phyloP scores from a whole-genome alignment of 2,113 vertebrate species.

The Xiphorhynchus elegans region DNA sequence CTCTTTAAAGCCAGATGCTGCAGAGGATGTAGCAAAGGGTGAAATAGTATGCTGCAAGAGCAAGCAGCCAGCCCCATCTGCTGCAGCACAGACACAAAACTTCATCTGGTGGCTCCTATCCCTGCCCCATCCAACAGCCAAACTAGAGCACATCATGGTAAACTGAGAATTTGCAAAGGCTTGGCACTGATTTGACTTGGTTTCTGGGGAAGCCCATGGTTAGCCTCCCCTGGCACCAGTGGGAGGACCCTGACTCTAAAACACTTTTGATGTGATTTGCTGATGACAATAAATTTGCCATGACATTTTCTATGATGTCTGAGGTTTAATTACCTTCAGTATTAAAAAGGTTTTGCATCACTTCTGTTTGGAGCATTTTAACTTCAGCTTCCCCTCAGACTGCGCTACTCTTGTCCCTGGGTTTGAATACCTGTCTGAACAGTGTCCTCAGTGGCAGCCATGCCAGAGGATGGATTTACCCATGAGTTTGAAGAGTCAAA shows the following conservation, averaged over 20 bases:
- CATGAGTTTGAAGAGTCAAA: background rate
- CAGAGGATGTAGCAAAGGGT: background rate
- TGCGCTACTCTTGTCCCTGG: accelerated
- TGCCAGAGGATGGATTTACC: background rate
- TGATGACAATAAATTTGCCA: background rate
- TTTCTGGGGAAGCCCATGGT: background rate
- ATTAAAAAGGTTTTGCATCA: background rate
- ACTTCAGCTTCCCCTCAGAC: background rate
- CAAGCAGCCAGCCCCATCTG: background rate
- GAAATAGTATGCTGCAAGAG: background rate
- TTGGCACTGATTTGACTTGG: background rate
- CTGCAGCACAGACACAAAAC: background rate
- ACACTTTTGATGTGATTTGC: background rate
- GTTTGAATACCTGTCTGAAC: background rate
- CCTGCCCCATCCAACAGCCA: background rate
- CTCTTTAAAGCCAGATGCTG: background rate
- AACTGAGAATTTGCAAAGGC: background rate
- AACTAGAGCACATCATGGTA: accelerated
- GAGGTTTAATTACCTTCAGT: background rate
- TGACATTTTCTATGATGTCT: background rate
- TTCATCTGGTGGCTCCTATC: background rate
- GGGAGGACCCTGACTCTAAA: background rate
- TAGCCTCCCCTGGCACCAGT: background rate
- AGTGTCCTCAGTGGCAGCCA: background rate
- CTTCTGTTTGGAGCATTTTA: background rate